Evolutionary conservation across 1,140 invertebrate species (phyloP), one percentile per base, ranked within the genome.

Genomic region (Eriosoma lanigerum): DNA sequence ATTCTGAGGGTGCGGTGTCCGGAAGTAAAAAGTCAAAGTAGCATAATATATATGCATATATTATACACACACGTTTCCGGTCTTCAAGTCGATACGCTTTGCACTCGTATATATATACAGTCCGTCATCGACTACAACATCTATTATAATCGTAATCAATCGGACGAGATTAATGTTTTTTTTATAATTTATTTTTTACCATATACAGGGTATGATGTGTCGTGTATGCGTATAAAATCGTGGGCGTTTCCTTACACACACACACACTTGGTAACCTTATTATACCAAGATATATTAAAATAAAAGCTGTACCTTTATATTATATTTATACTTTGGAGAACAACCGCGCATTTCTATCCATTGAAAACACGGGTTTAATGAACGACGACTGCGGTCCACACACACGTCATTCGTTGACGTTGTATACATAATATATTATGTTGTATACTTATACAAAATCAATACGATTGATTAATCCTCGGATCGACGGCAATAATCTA

Each of bases 21-120:
- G 66, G 66, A 68, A 68, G 44, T 68, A 68, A 26, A 68, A 46
- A 68, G 13, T 48, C 44, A 48, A 68, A 68, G 44, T 68, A 46
- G 46, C 1, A 48, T n/a, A 17, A 38, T 38, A 64, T 38, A 66
- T n/a, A n/a, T 17, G 19, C 29, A 9, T 26, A 24, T 15, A 48
- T 48, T 8, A 48, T 44, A 24, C 38, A 46, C 38, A 46, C 38
- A 24, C n/a, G 38, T 5, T 46, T 68, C 64, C 64, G 64, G 64
- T 48, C 38, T 38, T 1, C 62, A 62, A 62, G 4, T 46, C 26
- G 38, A 46, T 66, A 62, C 13, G 15, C 17, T 21, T 38, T 48
- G n/a, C 19, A 5, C 19, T 44, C 10, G 15, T 6, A 44, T 3
- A 0, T 15, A 21, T 46, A 68, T 38, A 38, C 17, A 44, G 64